Evolutionary conservation across 2,113 vertebrate species (phyloP).

Genomic region (Terrapene triunguis): DNA sequence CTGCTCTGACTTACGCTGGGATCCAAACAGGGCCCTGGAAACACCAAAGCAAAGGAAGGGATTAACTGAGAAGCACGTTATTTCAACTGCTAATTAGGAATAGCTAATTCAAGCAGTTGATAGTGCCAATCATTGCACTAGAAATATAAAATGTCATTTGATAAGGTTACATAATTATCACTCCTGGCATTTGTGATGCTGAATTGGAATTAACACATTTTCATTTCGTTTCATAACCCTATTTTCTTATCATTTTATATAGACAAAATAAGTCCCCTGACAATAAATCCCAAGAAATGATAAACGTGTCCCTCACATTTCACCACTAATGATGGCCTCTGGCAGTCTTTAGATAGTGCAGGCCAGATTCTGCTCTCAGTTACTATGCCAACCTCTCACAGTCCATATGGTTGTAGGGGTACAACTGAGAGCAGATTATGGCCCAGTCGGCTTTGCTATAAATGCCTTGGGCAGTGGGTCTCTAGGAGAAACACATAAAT

Average conservation of each 20-base stretch:
- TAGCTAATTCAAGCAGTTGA: conserved; percentile 9
- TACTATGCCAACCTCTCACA: not conserved
- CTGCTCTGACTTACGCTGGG: not conserved
- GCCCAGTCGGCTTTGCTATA: not conserved
- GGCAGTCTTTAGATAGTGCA: not conserved
- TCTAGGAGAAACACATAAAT: not conserved
- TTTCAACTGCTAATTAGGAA: conserved; percentile 7
- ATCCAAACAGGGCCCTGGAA: no score
- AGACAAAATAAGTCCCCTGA: rapidly evolving
- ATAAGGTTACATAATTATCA: not conserved
- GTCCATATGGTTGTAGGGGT: not conserved
- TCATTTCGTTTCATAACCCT: not conserved
- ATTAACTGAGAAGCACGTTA: not conserved
- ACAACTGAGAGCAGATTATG: not conserved
- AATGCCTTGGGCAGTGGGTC: not conserved
- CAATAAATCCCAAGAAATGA: not conserved
- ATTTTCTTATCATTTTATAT: conserved; percentile 4
- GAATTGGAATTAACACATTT: not conserved
- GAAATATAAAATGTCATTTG: conserved; percentile 3
- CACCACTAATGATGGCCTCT: not conserved
- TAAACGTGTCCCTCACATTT: not conserved
- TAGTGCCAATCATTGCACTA: not conserved
- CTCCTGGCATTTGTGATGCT: not conserved
- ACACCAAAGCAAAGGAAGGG: not conserved
- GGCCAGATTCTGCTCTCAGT: not conserved